A percentile compares a stretch with the other conserved stretches of the same genome.
Conservation (phyloP, 1,140 invertebrate species). For the Trichomalopsis sarcophagae region DNA sequence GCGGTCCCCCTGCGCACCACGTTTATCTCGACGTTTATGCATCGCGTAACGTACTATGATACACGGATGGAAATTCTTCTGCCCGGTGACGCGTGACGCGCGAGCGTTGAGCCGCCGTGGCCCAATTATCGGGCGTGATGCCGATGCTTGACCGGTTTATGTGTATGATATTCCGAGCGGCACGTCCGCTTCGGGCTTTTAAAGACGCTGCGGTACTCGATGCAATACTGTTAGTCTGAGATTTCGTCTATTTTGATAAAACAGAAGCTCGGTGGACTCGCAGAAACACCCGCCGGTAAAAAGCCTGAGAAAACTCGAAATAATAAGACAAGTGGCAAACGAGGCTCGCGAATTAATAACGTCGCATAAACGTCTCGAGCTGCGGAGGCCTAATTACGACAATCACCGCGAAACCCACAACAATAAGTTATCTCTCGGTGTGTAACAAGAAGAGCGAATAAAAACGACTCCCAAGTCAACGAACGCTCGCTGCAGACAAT, state of each 20-base stretch:
- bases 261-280: too few species aligned
- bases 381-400: neutral
- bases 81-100: slow-evolving; percentile 14
- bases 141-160: slow-evolving; percentile 3
- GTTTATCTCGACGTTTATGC: neutral
- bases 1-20: neutral
- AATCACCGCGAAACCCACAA: neutral
- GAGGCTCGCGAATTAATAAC: neutral
- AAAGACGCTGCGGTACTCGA: neutral
- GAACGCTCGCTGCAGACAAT: slow-evolving; percentile 12
- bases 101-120: neutral
- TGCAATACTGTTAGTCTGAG: too few species aligned
- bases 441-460: neutral
- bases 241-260: too few species aligned
- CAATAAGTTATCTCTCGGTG: neutral
- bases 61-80: neutral
- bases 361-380: neutral
- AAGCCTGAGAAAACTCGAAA: slow-evolving; percentile 1
- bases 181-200: neutral
- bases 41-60: neutral
- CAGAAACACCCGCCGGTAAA: neutral
- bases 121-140: slow-evolving; percentile 24
- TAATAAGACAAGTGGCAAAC: neutral
- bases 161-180: neutral
- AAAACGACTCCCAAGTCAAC: neutral